phyloP scores from a whole-genome alignment of 2,113 vertebrate genomes.

The Himantopus leucocephalus region DNA sequence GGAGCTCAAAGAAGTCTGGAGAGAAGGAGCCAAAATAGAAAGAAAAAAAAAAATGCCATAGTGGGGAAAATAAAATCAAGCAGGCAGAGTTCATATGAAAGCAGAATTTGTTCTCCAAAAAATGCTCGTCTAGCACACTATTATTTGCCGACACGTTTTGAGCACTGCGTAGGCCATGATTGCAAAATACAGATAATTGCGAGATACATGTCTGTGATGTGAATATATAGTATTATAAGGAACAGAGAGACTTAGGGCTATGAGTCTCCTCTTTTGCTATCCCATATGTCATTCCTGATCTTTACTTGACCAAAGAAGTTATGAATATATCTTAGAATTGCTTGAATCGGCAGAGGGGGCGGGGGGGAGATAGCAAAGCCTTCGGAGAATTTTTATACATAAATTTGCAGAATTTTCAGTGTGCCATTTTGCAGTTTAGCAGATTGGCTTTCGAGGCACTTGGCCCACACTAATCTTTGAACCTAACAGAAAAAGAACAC shows the following conservation, averaged over 20 bases:
- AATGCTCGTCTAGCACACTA: not conserved
- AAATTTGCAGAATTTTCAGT: not conserved
- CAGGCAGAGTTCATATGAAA: not conserved
- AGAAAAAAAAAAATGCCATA: not conserved
- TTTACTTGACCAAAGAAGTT: not conserved
- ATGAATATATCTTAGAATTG: not conserved
- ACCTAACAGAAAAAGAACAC: not conserved
- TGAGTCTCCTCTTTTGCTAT: not conserved
- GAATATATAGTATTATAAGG: not conserved
- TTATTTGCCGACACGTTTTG: not conserved
- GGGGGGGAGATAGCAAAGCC: not conserved
- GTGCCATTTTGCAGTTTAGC: not conserved
- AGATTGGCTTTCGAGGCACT: not conserved
- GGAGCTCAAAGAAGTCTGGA: not conserved
- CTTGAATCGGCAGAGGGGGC: not conserved
- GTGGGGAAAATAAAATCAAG: not conserved
- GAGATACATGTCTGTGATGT: not conserved
- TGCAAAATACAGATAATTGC: not conserved
- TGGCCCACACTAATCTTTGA: constrained; percentile 17
- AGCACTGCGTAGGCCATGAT: not conserved
- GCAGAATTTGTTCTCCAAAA: not conserved
- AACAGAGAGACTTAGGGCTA: not conserved
- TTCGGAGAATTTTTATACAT: not conserved
- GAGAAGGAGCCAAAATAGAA: not conserved
- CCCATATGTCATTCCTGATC: not conserved